Percentiles rank a stretch among this genome's conserved stretches.
These are phyloP conservation scores for Nomada flava DNA, from an alignment of 2,888 invertebrate genomes.

Conservation along the genomic window DNA sequence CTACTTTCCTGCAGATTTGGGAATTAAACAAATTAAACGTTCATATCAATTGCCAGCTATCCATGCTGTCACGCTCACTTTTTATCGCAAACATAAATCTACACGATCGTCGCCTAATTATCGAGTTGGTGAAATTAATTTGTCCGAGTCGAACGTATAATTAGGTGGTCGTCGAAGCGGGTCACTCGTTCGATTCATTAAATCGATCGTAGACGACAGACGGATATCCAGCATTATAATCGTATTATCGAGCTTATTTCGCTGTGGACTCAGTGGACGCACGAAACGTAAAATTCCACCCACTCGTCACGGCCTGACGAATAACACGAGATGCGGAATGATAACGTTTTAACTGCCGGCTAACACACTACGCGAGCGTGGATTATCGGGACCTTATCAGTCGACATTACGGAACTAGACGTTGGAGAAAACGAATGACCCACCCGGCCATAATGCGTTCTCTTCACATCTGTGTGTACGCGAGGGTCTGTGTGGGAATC, in stretches of 20 bases:
- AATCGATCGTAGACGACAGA: slow-evolving; percentile 44
- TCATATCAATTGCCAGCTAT: background rate
- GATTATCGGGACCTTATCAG: slow-evolving; percentile 71
- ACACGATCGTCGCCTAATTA: slow-evolving; percentile 39
- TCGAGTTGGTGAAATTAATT: slow-evolving; percentile 56
- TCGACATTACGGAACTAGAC: slow-evolving; percentile 69
- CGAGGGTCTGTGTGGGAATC: slow-evolving; percentile 5
- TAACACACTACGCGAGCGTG: slow-evolving; percentile 68
- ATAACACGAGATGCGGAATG: slow-evolving; percentile 72
- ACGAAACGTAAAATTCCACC: slow-evolving; percentile 69
- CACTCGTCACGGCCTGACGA: slow-evolving; percentile 76
- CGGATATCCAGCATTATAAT: slow-evolving; percentile 41
- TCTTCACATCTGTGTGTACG: slow-evolving; percentile 11
- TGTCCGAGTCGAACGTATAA: slow-evolving; percentile 51
- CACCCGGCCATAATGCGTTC: slow-evolving; percentile 63
- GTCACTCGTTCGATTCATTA: slow-evolving; percentile 54
- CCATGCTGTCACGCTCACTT: background rate
- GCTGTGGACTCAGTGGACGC: background rate
- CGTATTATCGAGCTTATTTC: slow-evolving; percentile 51
- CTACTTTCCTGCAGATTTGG: slow-evolving; percentile 1
- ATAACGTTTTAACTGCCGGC: slow-evolving; percentile 74
- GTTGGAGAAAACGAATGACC: slow-evolving; percentile 67
- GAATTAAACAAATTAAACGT: background rate
- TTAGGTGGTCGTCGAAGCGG: slow-evolving; percentile 34
- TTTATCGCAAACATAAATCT: slow-evolving; percentile 1